Base-by-base conservation (phyloP, 2,113 vertebrate genomes). In the Sisor rabdophorus region DNA sequence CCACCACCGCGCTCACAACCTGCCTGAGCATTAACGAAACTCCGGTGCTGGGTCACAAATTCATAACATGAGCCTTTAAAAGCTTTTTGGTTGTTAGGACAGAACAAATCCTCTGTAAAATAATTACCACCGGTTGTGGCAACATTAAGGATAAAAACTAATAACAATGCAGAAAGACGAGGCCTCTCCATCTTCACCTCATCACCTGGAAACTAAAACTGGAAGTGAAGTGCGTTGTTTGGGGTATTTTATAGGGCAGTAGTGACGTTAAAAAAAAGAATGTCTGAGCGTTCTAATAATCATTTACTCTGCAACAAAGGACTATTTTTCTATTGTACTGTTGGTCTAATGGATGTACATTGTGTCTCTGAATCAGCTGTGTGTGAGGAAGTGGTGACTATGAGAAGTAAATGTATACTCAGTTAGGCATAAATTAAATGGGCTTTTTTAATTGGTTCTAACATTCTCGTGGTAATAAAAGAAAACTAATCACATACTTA, bases 1-100 rank as follows among this genome's bases (percentile, higher is more conserved):
- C 96, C 95, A 20, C 95, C 94, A 1, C 90, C 91, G 75, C 85
- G 89, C 85, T 97, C 96, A 70, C 96, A 98, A 94, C 95, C 97
- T 44, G 84, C 88, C 90, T 99, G 93, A 64, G 95, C 95, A 12
- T 84, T 84, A 0, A 61, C 82, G 81, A 96, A 95, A 19, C 90
- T 86, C 15, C 7, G 86, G 73, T 88, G 85, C 10, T 93, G 82
- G 17, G 71, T 84, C 61, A 95, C 91, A 89, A 96, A 91, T 72
- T 98, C 93, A 3, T 96, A 98, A 82, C 96, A 99, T 0, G 93
- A 94, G 2, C 75, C 81, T 4, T 94, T 92, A 76, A 96, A 97
- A 83, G 85, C 82, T 77, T 91, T 81, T 82, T 95, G 95, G 83
- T 86, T 77, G 30, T 94, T 87, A 16, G 91, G 87, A 73, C 96